Base-by-base conservation (phyloP, 1,140 invertebrate species). In the Pissodes strobi region DNA sequence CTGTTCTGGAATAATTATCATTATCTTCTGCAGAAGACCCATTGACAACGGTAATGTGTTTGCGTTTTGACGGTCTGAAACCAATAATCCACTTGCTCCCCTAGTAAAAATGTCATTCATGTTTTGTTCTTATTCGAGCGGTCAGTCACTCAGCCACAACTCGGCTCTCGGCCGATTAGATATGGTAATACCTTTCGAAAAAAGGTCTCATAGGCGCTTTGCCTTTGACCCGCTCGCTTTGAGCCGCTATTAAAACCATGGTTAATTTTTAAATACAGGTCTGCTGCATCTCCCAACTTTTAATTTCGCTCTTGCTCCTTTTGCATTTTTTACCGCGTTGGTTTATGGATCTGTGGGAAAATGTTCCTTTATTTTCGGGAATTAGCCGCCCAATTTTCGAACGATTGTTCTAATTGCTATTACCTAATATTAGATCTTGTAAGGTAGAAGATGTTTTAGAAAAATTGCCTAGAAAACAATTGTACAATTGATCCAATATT, bases 201-300 rank as follows among this genome's bases (percentile, higher is more conserved):
- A 52, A 59, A 59, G 41, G 56, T 59, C 56, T 59, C 56, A 27
- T 59, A 59, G 56, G 56, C 17, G 56, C 56, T 59, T 59, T 59
- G 56, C 56, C 56, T 59, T 59, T 59, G 56, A 59, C 56, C 56
- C 56, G 56, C 15, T 59, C 56, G 22, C 25, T 51, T 30, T 37
- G 17, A 43, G 41, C 41, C 56, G 56, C 56, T 59, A 27, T 59
- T 59, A 59, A 59, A 59, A 48, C 56, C 56, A 59, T 59, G 56
- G 56, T 59, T 59, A 59, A 59, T 59, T 59, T 59, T 59, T 59
- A 59, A 59, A 59, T 48, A 59, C 56, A 59, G 48, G 56, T 46
- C 43, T 22, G 41, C 56, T 27, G 25, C 56, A 59, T 59, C 56
- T 59, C 45, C 37, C 25, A 46, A 59, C 38, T 57, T 57, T 57